Evolutionary conservation across 2,888 invertebrate species (phyloP), one percentile per base, ranked within the genome.

Genomic region (Drosophila gaucha): DNA sequence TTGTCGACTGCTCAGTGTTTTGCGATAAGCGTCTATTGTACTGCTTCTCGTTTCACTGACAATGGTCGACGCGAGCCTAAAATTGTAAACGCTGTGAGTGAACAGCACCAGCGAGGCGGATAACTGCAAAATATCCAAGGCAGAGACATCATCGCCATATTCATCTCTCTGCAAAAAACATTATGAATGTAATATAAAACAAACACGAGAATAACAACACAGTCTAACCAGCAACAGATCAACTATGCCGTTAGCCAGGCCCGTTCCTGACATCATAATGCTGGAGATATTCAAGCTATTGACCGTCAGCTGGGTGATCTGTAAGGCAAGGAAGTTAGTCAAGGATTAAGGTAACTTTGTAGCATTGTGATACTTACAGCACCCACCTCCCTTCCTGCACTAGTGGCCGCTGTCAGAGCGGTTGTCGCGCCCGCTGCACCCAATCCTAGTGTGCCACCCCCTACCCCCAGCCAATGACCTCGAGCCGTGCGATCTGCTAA

Each of bases 71-170:
- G 91, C 91, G 30, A 90, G 74, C 31, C 86, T 88, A 33, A 91
- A 91, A 58, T 91, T 91, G 58, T 68, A 84, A 1, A 88, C 78
- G 16, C 91, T 91, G 72, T 91, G 89, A 0, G 91, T 91, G 56
- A 91, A 89, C 3, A 91, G 49, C 10, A 89, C 85, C 38, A 91
- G 63, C 1, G 91, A 91, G 9, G 89, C 85, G 3, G 90, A 89
- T 4, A 91, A 49, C 67, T 91, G 91, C 2, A 87, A 20, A 0
- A 69, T 8, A 26, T 91, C 90, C 52, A 91, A 50, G 10, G 67
- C 1, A 8, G 80, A 64, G n/a, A 91, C 73, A 22, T 80, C 49
- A 20, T 91, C 91, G 16, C 80, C 89, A 66, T 91, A 86, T 0
- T 69, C 28, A 9, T 43, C 52, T 87, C 89, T 91, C 90, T 91